Base-by-base conservation (phyloP, 2,797 vertebrate species). In the Sebastes taczanowskii region DNA sequence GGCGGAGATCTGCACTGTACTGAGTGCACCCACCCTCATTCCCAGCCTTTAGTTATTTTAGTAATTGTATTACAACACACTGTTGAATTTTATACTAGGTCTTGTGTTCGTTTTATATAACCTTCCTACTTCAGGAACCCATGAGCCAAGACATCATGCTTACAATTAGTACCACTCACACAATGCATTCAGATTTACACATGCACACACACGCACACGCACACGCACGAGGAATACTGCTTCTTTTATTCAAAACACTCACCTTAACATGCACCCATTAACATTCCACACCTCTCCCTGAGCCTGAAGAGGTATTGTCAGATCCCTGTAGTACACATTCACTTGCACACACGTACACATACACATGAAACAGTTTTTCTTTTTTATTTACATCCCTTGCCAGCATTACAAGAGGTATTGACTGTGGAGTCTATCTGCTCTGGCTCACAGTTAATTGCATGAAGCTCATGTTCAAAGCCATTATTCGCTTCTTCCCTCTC, bases 391-490 rank as follows among this genome's bases (percentile, higher is more conserved):
- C 53, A 22, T 69, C 71, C 71, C 82, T 83, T 55, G 59, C 61
- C 81, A 65, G 46, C 65, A 71, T 71, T 85, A 88, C 74, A 87
- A 80, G 76, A 77, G 55, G 68, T 91, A 89, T 91, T 83, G 88
- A 91, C 88, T 79, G 60, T 71, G 52, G 68, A 83, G 81, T 91
- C 70, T 83, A 70, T 89, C 81, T 85, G 49, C 62, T 75, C 4
- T 14, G 18, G 80, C 60, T 84, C 72, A 74, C 76, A 77, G 85
- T 89, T 90, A 92, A 92, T 89, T 90, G 85, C 82, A 90, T 78
- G 82, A 83, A 84, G 82, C 84, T 79, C 77, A 85, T 86, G 85
- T 90, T 86, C 65, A 87, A 81, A 86, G 77, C 83, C 64, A 76
- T 91, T 89, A 90, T 89, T 89, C 35, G 5, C 68, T 67, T 74